These are phyloP conservation scores for Sula dactylatra DNA, from an alignment of 2,113 vertebrate genomes.

Conservation along the genomic window DNA sequence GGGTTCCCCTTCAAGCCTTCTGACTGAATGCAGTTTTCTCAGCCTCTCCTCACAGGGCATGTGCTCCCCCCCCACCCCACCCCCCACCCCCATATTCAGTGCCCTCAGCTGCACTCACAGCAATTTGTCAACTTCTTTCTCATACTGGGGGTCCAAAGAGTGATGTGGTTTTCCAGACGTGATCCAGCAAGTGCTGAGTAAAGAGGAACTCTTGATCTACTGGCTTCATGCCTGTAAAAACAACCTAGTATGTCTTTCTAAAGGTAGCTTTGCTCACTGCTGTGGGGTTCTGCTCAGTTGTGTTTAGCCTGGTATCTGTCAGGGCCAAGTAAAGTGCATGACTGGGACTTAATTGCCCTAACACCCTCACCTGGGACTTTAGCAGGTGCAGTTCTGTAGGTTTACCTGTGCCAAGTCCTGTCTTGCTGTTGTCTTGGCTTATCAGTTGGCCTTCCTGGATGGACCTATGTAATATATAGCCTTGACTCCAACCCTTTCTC, in stretches of 20 bases:
- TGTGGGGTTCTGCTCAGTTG: not conserved
- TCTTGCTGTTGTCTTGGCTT: not conserved
- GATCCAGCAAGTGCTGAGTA: not conserved
- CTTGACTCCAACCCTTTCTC: not conserved
- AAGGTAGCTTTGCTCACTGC: not conserved
- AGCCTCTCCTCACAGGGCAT: not conserved
- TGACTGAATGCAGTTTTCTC: not conserved
- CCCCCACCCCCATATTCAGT: not conserved
- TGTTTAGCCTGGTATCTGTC: not conserved
- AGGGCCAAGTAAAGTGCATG: not conserved
- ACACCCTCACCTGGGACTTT: not conserved
- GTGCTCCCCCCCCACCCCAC: not conserved
- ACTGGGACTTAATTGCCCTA: not conserved
- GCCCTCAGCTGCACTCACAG: not conserved
- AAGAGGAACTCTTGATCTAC: not conserved
- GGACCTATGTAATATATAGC: not conserved
- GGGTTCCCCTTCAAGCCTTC: not conserved
- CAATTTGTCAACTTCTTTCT: not conserved
- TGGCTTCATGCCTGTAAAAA: not conserved
- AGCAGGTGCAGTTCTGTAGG: not conserved
- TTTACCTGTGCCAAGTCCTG: not conserved
- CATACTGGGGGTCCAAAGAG: accelerated
- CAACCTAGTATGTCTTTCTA: not conserved
- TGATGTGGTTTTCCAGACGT: not conserved
- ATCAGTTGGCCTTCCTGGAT: not conserved